Conservation (phyloP, 2,888 invertebrate species). For the Ephialtes manifestator region DNA sequence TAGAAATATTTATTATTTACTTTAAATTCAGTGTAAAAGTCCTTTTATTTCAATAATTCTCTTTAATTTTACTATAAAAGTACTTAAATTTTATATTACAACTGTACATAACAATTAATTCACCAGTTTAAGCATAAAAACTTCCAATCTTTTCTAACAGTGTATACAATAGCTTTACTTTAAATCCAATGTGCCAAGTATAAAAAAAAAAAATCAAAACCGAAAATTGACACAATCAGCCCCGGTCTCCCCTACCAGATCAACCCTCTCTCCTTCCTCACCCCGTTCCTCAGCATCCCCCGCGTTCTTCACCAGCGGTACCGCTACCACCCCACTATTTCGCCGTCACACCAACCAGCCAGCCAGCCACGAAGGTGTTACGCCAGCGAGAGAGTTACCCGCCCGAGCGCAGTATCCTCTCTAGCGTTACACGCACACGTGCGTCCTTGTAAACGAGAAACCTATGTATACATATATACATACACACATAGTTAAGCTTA, state of each 20-base stretch:
- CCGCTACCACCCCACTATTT: constrained; percentile 47
- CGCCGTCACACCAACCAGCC: constrained; percentile 58
- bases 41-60: too few species aligned
- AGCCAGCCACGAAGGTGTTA: constrained; percentile 69
- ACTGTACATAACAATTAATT: too few species aligned
- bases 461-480: background rate
- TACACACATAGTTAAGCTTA: background rate
- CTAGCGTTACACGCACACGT: constrained; percentile 36
- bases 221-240: too few species aligned
- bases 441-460: background rate
- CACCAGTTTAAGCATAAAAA: too few species aligned
- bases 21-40: too few species aligned
- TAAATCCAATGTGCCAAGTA: too few species aligned
- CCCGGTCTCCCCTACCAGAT: background rate
- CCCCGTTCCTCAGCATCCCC: constrained; percentile 37
- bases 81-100: too few species aligned
- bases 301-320: constrained; percentile 40
- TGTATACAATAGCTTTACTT: too few species aligned
- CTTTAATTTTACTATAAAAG: too few species aligned
- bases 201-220: too few species aligned
- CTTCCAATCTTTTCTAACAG: too few species aligned
- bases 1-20: too few species aligned
- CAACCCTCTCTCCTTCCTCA: constrained; percentile 39
- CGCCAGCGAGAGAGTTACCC: constrained; percentile 63
- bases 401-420: constrained; percentile 35